Conservation (phyloP, 2,797 vertebrate species). For the Neomorphus geoffroyi region DNA sequence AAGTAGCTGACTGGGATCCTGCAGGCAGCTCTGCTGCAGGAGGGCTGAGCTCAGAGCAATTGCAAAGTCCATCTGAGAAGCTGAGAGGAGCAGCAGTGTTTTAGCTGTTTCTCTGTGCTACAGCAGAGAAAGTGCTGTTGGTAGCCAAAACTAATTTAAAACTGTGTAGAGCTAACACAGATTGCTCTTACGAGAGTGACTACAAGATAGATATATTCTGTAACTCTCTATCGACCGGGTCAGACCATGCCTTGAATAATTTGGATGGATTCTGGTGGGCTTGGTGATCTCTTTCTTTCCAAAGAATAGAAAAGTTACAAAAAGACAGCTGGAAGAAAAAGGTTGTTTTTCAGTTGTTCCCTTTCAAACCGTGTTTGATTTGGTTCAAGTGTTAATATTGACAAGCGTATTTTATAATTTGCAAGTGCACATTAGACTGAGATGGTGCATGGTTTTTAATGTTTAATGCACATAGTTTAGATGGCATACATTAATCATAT, state of each 20-base stretch:
- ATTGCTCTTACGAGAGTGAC: accelerated
- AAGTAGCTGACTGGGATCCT: background rate
- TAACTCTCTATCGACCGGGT: background rate
- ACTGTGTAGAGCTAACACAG: background rate
- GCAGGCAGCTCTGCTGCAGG: accelerated
- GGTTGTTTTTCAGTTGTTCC: background rate
- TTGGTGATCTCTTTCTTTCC: background rate
- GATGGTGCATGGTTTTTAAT: constrained; percentile 15
- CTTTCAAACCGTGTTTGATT: background rate
- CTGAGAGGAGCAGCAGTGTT: background rate
- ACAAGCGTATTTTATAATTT: background rate
- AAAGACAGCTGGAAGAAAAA: background rate
- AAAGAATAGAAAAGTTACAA: background rate
- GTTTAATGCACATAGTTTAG: constrained; percentile 52
- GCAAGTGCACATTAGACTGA: background rate
- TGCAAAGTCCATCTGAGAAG: background rate
- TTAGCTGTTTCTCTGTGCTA: background rate
- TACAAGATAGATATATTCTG: background rate
- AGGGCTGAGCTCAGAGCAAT: background rate
- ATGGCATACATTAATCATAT: constrained; percentile 42
- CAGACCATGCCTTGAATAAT: background rate
- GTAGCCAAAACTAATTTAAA: background rate
- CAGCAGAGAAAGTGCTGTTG: background rate
- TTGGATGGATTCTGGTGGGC: background rate
- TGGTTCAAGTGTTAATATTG: background rate